A percentile compares a stretch with the other conserved stretches of the same genome.
Evolutionary conservation across 2,888 invertebrate genomes (phyloP).

Genomic region (Erebia aethiops): DNA sequence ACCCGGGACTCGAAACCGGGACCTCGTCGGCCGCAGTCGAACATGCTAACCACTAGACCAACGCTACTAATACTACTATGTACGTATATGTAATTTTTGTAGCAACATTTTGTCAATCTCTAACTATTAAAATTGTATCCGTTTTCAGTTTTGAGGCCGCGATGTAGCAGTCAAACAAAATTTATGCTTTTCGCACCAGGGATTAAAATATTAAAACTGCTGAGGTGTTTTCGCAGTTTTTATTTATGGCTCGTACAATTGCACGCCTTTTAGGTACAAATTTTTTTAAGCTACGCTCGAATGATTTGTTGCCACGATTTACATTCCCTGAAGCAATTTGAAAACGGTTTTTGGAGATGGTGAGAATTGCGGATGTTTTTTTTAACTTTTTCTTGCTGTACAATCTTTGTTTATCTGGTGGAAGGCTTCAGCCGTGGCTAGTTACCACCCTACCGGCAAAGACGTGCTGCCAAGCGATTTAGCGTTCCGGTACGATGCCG

Average conservation of each 20-base stretch:
- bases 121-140: constrained; percentile 37
- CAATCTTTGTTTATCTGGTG: too few species aligned
- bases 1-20: too few species aligned
- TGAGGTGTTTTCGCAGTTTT: constrained; percentile 72
- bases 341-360: constrained; percentile 41
- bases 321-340: constrained; percentile 25
- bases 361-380: background rate
- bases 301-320: constrained; percentile 60
- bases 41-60: too few species aligned
- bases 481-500: too few species aligned
- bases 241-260: constrained; percentile 70
- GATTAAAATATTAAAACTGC: constrained; percentile 78
- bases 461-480: too few species aligned
- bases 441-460: too few species aligned
- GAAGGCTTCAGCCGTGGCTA: too few species aligned
- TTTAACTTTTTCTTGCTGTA: background rate
- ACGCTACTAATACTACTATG: too few species aligned
- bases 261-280: constrained; percentile 54
- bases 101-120: background rate
- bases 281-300: constrained; percentile 51
- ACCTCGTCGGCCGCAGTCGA: too few species aligned
- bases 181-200: constrained; percentile 61
- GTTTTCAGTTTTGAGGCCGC: constrained; percentile 48
- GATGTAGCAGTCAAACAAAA: constrained; percentile 66
- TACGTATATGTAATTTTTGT: too few species aligned